Percentiles rank a stretch among this genome's conserved stretches.
Conservation (phyloP, 2,888 invertebrate genomes). For the Phalera bucephala region DNA sequence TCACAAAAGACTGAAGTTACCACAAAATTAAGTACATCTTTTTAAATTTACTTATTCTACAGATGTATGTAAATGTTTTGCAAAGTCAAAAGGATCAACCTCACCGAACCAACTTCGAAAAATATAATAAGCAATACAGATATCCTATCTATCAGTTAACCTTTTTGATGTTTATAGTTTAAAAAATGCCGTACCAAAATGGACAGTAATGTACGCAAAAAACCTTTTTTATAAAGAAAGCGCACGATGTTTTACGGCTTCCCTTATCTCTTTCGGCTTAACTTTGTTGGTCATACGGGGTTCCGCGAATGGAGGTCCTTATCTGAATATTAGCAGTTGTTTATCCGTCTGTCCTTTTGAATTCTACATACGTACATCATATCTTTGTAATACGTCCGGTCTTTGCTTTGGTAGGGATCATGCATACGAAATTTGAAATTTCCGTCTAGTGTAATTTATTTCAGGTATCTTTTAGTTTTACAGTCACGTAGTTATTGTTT, state of each 20-base stretch:
- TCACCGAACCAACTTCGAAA: no score
- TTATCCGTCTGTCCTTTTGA: conserved; percentile 59
- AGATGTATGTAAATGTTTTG: no score
- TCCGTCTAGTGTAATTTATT: conserved; percentile 30
- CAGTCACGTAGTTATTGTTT: no score
- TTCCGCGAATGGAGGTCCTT: no score
- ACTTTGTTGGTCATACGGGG: conserved; percentile 57
- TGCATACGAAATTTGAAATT: conserved; percentile 49
- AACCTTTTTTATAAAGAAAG: conserved; percentile 54
- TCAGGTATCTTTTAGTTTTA: conserved; percentile 19
- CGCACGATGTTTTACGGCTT: no score
- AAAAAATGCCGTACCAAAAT: conserved; percentile 8
- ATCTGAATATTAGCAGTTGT: conserved; percentile 70
- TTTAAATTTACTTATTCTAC: no score
- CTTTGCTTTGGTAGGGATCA: conserved; percentile 51
- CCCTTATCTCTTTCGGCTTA: conserved; percentile 45
- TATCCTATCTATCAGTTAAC: no score
- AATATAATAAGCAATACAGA: no score
- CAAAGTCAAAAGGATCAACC: no score
- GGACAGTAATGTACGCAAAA: conserved; percentile 17
- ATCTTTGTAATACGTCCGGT: conserved; percentile 52
- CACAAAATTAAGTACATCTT: no score
- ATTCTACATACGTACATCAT: conserved; percentile 53
- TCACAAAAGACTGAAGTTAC: no score
- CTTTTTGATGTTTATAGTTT: no score